These are phyloP conservation scores for Bradysia coprophila DNA, from an alignment of 1,140 invertebrate genomes.

Conservation along the genomic window DNA sequence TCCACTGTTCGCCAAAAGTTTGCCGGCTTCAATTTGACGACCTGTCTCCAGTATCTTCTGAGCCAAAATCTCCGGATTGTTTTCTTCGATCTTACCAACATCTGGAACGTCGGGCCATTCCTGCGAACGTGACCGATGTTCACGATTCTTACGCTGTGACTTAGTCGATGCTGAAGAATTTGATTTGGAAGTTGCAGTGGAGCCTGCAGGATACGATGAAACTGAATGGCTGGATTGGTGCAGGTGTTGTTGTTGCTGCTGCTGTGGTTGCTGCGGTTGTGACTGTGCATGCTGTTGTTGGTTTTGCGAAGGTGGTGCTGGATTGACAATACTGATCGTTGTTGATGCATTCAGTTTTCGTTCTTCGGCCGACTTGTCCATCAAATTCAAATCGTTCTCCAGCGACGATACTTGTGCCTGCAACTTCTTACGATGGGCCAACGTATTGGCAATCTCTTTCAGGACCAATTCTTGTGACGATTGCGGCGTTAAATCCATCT, in stretches of 20 bases:
- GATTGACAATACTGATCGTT: not conserved
- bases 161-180: slow-evolving; percentile 22
- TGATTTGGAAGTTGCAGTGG: slow-evolving; percentile 3
- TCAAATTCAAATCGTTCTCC: slow-evolving; percentile 49
- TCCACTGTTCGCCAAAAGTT: slow-evolving; percentile 21
- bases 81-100: slow-evolving; percentile 76
- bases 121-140: slow-evolving; percentile 57
- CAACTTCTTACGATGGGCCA: slow-evolving; percentile 61
- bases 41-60: slow-evolving; percentile 79
- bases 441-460: slow-evolving; percentile 65
- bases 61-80: slow-evolving; percentile 73
- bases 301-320: slow-evolving; percentile 10
- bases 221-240: slow-evolving; percentile 7
- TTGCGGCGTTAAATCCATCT: slow-evolving; percentile 37
- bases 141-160: slow-evolving; percentile 38
- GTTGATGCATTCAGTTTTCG: slow-evolving; percentile 29
- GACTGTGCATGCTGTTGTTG: slow-evolving; percentile 7
- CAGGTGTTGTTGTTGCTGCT: slow-evolving; percentile 10
- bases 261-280: slow-evolving; percentile 6
- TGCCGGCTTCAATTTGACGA: slow-evolving; percentile 66
- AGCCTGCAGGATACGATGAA: slow-evolving; percentile 3
- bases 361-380: slow-evolving; percentile 51
- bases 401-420: slow-evolving; percentile 56
- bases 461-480: slow-evolving; percentile 59
- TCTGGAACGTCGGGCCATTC: slow-evolving; percentile 83